A percentile compares a stretch with the other conserved stretches of the same genome.
Conservation (phyloP, 1,140 invertebrate species). For the Trichonephila clavipes region DNA sequence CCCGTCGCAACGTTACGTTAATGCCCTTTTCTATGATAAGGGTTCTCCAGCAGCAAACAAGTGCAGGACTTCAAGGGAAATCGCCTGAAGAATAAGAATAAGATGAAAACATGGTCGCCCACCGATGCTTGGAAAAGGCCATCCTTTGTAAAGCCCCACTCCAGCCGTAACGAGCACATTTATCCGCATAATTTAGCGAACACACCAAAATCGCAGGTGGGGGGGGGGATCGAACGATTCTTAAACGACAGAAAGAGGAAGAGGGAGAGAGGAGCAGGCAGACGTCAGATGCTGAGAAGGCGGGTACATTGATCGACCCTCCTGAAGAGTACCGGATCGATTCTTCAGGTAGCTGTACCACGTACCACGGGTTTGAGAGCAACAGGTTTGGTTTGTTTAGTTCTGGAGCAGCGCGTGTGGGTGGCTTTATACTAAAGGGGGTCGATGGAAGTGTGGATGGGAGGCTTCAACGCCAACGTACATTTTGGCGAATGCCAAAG, state of each 20-base stretch:
- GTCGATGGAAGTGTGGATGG: neutral
- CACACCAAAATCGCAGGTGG: neutral
- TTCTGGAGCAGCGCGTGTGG: constrained; percentile 6
- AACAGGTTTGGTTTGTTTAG: constrained; percentile 58
- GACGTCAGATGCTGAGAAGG: constrained; percentile 48
- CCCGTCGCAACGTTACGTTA: neutral
- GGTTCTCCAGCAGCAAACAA: neutral
- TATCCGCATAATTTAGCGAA: constrained; percentile 68
- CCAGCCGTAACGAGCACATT: constrained; percentile 38
- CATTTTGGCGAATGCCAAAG: neutral
- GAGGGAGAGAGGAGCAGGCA: neutral
- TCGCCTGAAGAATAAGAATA: neutral
- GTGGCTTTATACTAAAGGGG: neutral
- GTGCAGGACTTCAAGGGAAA: neutral
- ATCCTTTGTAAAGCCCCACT: neutral
- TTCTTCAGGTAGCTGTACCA: constrained; percentile 71
- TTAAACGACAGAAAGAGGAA: constrained; percentile 29
- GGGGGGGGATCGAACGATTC: constrained; percentile 10
- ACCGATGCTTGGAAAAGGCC: neutral
- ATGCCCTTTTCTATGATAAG: neutral
- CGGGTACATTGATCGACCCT: constrained; percentile 64
- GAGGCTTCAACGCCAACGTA: neutral
- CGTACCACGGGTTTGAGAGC: constrained; percentile 15
- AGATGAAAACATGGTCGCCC: neutral
- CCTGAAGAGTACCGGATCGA: constrained; percentile 68